A percentile compares a stretch with the other conserved stretches of the same genome.
Evolutionary conservation across 2,888 invertebrate genomes (phyloP).

Genomic region (Leptodirus hochenwartii): DNA sequence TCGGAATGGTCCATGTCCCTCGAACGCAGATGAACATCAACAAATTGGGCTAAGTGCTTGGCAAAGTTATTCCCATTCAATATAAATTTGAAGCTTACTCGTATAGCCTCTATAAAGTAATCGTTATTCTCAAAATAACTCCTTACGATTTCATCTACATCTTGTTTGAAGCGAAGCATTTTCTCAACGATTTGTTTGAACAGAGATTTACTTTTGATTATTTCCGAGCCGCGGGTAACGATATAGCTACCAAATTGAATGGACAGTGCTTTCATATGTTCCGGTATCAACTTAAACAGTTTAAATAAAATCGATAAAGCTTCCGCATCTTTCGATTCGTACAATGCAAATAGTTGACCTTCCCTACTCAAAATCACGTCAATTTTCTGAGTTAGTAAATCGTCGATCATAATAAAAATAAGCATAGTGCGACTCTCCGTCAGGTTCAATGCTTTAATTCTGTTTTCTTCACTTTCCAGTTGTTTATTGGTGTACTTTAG

Average conservation of each 20-base stretch:
- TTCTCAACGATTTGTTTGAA: constrained; percentile 91
- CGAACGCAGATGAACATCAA: constrained; percentile 82
- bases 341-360: not conserved
- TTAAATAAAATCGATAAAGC: constrained; percentile 78
- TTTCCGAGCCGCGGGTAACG: constrained; percentile 81
- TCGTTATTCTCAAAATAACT: constrained; percentile 79
- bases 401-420: constrained; percentile 74
- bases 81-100: constrained; percentile 90
- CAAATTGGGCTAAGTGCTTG: constrained; percentile 93
- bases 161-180: constrained; percentile 87
- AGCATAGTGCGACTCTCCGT: constrained; percentile 70
- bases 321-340: constrained; percentile 35
- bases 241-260: constrained; percentile 78
- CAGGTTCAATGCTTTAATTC: constrained; percentile 77
- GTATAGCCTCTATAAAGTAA: constrained; percentile 77
- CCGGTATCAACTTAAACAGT: constrained; percentile 70
- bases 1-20: constrained; percentile 95
- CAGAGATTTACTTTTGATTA: too few relatives aligned
- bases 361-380: constrained; percentile 76
- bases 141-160: constrained; percentile 76
- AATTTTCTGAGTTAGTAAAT: constrained; percentile 76
- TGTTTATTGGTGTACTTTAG: constrained; percentile 72
- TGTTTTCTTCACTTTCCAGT: constrained; percentile 75
- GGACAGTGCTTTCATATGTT: constrained; percentile 71
- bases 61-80: constrained; percentile 97